These are phyloP conservation scores for Euproctis similis DNA, from an alignment of 2,888 invertebrate genomes.

Conservation along the genomic window DNA sequence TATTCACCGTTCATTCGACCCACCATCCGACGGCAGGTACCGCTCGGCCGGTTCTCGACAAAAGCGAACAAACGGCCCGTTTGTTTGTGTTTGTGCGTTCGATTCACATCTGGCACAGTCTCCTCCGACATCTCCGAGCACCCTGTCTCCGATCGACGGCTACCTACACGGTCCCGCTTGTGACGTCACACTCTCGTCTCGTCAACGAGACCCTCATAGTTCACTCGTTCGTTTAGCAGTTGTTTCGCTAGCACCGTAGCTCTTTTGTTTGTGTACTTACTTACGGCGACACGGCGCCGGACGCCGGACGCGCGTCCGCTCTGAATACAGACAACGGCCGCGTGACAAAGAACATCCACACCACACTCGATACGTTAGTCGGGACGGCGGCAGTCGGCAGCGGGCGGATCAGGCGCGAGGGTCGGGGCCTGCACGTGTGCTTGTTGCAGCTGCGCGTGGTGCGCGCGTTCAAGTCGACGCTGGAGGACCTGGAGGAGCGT, in stretches of 20 bases:
- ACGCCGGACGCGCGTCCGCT: constrained; percentile 18
- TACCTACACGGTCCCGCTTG: constrained; percentile 44
- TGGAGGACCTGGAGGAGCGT: constrained; percentile 99
- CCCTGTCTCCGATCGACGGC: constrained; percentile 23
- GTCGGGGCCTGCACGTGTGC: constrained; percentile 19
- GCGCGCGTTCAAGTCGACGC: constrained; percentile 99
- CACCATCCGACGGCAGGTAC: constrained; percentile 31
- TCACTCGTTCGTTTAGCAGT: too few relatives aligned
- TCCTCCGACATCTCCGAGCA: constrained; percentile 24
- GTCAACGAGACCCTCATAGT: too few relatives aligned
- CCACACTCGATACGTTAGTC: constrained; percentile 47
- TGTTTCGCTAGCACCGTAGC: constrained; percentile 42
- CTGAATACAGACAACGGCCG: constrained; percentile 51
- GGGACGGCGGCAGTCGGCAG: too few relatives aligned
- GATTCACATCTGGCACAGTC: too few relatives aligned
- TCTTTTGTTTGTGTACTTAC: too few relatives aligned
- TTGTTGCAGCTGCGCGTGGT: constrained; percentile 99
- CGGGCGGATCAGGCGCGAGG: constrained; percentile 13
- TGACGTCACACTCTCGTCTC: constrained; percentile 31
- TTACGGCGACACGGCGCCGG: too few relatives aligned
- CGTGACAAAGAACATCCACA: constrained; percentile 49
- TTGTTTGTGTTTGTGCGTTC: constrained; percentile 14
- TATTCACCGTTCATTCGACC: too few relatives aligned
- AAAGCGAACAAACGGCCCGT: constrained; percentile 15
- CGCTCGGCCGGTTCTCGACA: constrained; percentile 22